Conservation (phyloP, 1,140 invertebrate species). For the Lamellibrachia luymesi region DNA sequence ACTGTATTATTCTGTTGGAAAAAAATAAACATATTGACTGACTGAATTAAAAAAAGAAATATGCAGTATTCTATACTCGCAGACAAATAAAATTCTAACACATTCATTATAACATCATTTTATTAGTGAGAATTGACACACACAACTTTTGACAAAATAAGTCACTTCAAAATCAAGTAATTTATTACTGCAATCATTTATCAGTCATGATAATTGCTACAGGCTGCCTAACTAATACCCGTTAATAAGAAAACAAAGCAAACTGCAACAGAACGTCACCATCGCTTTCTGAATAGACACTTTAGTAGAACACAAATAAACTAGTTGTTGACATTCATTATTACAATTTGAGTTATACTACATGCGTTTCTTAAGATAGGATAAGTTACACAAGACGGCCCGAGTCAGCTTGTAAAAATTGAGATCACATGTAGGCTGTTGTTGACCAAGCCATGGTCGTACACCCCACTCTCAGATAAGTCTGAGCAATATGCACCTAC, state of each 20-base stretch:
- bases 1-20: no score
- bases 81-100: background rate
- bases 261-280: background rate
- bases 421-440: background rate
- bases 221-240: background rate
- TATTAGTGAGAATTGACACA: background rate
- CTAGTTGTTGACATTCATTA: background rate
- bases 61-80: no score
- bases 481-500: no score
- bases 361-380: background rate
- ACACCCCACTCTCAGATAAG: background rate
- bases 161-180: background rate
- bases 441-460: background rate
- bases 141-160: background rate
- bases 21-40: no score
- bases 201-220: background rate
- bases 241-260: background rate
- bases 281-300: background rate
- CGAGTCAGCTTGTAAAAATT: background rate
- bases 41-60: no score
- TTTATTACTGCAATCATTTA: slow-evolving; percentile 1
- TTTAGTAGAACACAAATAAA: background rate
- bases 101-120: background rate
- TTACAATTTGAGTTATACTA: background rate
- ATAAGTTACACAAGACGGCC: background rate